phyloP scores from a whole-genome alignment of 2,113 vertebrate species.

The Chitala chitala region DNA sequence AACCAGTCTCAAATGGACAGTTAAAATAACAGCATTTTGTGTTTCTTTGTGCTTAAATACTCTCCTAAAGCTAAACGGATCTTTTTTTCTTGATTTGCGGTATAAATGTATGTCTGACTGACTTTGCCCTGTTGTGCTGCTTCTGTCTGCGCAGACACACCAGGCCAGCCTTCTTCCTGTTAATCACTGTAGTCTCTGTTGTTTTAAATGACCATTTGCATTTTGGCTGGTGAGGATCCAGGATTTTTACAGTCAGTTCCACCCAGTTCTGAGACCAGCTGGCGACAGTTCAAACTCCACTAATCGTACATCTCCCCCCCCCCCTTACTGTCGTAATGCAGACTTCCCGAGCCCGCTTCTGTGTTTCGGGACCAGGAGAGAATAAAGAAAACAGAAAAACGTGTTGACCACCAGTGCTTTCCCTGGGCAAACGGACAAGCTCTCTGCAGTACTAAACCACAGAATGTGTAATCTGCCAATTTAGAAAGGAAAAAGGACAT shows the following conservation, averaged over 20 bases:
- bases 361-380: background rate
- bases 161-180: too few species aligned
- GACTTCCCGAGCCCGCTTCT: background rate
- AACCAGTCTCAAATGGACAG: too few species aligned
- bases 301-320: background rate
- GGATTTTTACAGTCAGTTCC: background rate
- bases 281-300: background rate
- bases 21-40: too few species aligned
- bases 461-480: background rate
- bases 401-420: conserved; percentile 1
- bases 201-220: background rate
- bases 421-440: background rate
- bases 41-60: too few species aligned
- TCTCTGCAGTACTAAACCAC: background rate
- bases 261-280: background rate
- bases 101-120: too few species aligned
- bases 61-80: too few species aligned
- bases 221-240: background rate
- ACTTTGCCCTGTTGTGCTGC: too few species aligned
- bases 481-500: background rate
- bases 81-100: too few species aligned
- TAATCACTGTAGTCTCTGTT: too few species aligned
- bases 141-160: too few species aligned
- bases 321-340: background rate
- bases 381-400: conserved; percentile 4